These are phyloP conservation scores for Eulacestoma nigropectus DNA, from an alignment of 2,113 vertebrate genomes.

Conservation along the genomic window DNA sequence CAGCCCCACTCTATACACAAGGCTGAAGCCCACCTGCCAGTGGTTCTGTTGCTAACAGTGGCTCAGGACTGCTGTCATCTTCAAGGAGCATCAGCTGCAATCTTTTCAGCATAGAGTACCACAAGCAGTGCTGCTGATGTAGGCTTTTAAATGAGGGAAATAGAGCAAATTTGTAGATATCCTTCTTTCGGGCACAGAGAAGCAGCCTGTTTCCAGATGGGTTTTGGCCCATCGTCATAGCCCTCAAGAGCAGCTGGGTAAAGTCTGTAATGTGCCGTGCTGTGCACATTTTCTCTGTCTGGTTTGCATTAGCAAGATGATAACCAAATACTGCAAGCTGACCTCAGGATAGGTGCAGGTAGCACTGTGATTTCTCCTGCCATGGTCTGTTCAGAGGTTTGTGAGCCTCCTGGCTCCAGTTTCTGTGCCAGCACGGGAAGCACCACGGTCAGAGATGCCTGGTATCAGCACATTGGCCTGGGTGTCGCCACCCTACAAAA, in stretches of 20 bases:
- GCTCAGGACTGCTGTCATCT: neutral
- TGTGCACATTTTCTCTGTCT: neutral
- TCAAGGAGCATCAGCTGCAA: neutral
- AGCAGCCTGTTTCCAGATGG: neutral
- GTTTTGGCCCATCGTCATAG: neutral
- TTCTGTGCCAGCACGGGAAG: neutral
- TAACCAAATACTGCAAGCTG: neutral
- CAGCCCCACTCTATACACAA: neutral
- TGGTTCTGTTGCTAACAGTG: neutral
- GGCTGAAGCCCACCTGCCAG: neutral
- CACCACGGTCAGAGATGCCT: fast-evolving
- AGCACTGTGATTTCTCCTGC: neutral
- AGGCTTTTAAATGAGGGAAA: neutral
- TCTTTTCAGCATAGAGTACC: neutral
- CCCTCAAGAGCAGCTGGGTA: neutral
- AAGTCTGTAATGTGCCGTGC: neutral
- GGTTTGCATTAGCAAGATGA: neutral
- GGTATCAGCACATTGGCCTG: neutral
- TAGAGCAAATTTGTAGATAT: neutral
- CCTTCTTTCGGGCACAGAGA: neutral
- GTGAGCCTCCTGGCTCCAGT: neutral
- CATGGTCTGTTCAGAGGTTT: neutral
- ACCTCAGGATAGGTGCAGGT: neutral
- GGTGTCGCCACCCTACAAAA: neutral
- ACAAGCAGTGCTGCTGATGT: neutral